phyloP scores from a whole-genome alignment of 2,113 vertebrate genomes.

The Hemiprocne comata region DNA sequence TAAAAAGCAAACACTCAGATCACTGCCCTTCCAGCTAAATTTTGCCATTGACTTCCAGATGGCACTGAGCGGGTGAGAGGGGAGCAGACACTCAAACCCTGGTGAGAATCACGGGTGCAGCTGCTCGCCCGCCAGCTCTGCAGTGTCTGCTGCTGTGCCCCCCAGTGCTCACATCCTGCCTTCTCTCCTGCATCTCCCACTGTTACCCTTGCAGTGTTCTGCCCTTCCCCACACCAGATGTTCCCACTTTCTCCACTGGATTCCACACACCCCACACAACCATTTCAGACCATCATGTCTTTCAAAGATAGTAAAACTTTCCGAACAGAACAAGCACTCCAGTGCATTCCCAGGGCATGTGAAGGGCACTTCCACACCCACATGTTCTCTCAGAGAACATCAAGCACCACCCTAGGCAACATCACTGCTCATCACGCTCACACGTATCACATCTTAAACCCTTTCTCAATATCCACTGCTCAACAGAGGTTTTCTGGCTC shows the following conservation, averaged over 20 bases:
- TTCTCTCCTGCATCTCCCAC: background rate
- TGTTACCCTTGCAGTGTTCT: background rate
- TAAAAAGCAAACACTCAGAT: background rate
- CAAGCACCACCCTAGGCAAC: background rate
- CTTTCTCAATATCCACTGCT: background rate
- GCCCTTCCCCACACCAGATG: background rate
- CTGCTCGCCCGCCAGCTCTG: background rate
- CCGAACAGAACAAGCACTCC: background rate
- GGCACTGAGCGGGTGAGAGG: background rate
- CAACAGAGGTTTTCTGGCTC: background rate
- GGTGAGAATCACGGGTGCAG: accelerated
- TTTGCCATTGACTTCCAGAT: background rate
- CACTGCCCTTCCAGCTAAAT: background rate
- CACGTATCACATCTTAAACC: background rate
- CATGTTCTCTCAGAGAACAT: accelerated
- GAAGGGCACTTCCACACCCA: slow-evolving; percentile 14
- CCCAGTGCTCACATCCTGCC: accelerated
- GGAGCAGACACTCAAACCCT: background rate
- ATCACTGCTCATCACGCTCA: background rate
- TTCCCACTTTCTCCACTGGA: background rate
- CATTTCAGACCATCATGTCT: background rate
- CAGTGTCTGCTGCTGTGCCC: background rate
- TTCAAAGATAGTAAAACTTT: background rate
- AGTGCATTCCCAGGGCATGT: background rate
- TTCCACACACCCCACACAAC: background rate